Conservation (phyloP, 2,888 invertebrate genomes). For the Sinodicranocentrus sp. region DNA sequence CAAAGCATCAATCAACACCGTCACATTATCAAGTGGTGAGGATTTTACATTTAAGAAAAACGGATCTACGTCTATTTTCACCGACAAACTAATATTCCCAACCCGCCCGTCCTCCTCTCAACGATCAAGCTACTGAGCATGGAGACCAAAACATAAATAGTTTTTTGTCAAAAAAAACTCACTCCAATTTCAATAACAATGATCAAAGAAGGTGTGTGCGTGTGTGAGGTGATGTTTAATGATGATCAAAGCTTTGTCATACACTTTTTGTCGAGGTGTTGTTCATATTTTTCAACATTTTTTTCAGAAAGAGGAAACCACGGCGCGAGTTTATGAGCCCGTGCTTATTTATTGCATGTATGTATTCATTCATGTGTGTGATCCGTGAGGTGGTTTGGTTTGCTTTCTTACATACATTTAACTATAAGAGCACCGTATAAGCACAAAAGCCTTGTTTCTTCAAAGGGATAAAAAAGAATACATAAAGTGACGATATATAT, state of each 20-base stretch:
- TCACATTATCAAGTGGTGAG: constrained; percentile 31
- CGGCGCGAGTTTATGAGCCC: constrained; percentile 61
- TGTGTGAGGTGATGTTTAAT: constrained; percentile 29
- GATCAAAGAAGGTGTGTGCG: constrained; percentile 30
- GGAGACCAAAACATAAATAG: background rate
- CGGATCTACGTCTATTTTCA: constrained; percentile 24
- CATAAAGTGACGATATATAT: no score
- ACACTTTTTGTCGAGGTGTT: constrained; percentile 50
- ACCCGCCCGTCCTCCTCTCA: constrained; percentile 12
- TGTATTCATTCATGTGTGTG: constrained; percentile 64
- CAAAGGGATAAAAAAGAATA: no score
- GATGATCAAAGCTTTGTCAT: constrained; percentile 40
- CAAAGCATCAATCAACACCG: constrained; percentile 42
- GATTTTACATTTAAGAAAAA: constrained; percentile 42
- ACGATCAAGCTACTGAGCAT: background rate
- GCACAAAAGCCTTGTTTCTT: background rate
- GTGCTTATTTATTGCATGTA: constrained; percentile 46
- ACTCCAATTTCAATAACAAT: background rate
- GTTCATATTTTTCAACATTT: constrained; percentile 42
- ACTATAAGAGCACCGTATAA: no score
- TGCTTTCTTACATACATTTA: background rate
- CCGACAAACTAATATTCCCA: background rate
- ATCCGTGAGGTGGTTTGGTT: constrained; percentile 64
- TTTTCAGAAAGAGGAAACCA: constrained; percentile 46
- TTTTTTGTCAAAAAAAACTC: background rate